A percentile compares a stretch with the other conserved stretches of the same genome.
These are phyloP conservation scores for Erynnis tages DNA, from an alignment of 2,888 invertebrate species.

Conservation along the genomic window DNA sequence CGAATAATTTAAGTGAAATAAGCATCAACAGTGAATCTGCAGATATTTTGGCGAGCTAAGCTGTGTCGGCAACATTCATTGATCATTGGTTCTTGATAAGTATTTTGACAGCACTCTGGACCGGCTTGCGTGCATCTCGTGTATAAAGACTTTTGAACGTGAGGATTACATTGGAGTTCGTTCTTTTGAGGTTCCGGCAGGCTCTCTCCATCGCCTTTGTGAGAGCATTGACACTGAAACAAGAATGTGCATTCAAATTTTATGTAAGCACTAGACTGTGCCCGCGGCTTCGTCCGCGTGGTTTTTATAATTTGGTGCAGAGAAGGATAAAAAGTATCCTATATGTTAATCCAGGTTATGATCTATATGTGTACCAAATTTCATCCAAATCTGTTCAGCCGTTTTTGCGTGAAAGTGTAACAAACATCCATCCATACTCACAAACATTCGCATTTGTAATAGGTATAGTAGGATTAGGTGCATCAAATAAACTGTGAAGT, in stretches of 20 bases:
- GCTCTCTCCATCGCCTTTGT: background rate
- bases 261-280: background rate
- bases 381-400: no score
- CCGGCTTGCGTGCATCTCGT: background rate
- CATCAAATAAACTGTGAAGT: no score
- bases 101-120: background rate
- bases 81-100: background rate
- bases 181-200: background rate
- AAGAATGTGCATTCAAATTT: background rate
- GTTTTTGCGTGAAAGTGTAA: no score
- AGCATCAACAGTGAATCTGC: conserved; percentile 63
- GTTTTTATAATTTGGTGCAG: no score
- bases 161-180: background rate
- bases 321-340: no score
- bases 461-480: no score
- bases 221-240: conserved; percentile 11
- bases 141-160: background rate
- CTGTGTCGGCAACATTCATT: conserved; percentile 21
- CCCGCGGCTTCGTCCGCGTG: background rate
- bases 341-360: no score
- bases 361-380: no score
- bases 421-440: no score
- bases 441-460: no score
- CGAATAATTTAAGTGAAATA: conserved; percentile 47
- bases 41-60: conserved; percentile 44